Evolutionary conservation across 2,113 vertebrate species (phyloP).

Genomic region (Cinclus cinclus): DNA sequence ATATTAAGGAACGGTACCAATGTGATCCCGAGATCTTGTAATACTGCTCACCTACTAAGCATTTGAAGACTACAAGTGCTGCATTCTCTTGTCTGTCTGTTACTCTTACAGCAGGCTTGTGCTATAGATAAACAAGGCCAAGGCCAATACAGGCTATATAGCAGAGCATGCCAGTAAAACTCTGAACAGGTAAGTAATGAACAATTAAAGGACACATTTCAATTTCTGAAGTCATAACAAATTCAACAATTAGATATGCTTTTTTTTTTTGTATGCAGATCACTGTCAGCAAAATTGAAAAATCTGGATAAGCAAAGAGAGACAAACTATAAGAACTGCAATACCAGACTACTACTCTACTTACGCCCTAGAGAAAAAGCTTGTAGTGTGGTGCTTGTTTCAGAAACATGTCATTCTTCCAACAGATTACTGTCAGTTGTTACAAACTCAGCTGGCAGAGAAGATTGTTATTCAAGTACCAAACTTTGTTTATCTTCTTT

Average conservation of each 20-base stretch:
- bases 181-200: background rate
- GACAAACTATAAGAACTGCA: background rate
- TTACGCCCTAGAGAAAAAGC: background rate
- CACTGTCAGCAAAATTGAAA: background rate
- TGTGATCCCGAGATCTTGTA: background rate
- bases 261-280: background rate
- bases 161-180: background rate
- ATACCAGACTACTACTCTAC: background rate
- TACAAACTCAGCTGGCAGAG: background rate
- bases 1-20: background rate
- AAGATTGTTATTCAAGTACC: background rate
- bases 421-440: background rate
- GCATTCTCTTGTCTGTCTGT: background rate
- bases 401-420: background rate
- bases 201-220: background rate
- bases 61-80: background rate
- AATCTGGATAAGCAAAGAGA: accelerated
- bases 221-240: background rate
- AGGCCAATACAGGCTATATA: background rate
- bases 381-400: background rate
- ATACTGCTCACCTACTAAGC: background rate
- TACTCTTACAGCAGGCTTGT: background rate
- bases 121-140: background rate
- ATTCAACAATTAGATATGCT: background rate
- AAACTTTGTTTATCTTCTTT: background rate